These are phyloP conservation scores for Danio rerio DNA, from an alignment of 2,113 vertebrate genomes.

Conservation along the genomic window GRCz12tu NC_133185.1:34357001-34357500, in stretches of 20 bases:
- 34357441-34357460: too few relatives aligned
- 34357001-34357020: neutral
- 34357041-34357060: neutral
- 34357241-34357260: too few relatives aligned
- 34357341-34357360: neutral
- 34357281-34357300: neutral
- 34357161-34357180: conserved; percentile 13
- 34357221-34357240: neutral
- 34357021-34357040: neutral
- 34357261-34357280: too few relatives aligned
- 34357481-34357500: too few relatives aligned
- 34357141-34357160: neutral
- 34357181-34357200: conserved; percentile 33
- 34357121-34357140: neutral
- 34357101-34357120: neutral
- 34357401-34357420: too few relatives aligned
- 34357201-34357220: neutral
- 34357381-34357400: too few relatives aligned
- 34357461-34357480: too few relatives aligned
- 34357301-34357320: neutral
- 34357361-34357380: too few relatives aligned
- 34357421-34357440: too few relatives aligned
- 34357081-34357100: neutral
- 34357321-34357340: neutral
- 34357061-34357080: neutral